Percentiles rank a stretch among this genome's conserved stretches.
Evolutionary conservation across 2,888 invertebrate genomes (phyloP).

Genomic region (Chloromyia formosa): DNA sequence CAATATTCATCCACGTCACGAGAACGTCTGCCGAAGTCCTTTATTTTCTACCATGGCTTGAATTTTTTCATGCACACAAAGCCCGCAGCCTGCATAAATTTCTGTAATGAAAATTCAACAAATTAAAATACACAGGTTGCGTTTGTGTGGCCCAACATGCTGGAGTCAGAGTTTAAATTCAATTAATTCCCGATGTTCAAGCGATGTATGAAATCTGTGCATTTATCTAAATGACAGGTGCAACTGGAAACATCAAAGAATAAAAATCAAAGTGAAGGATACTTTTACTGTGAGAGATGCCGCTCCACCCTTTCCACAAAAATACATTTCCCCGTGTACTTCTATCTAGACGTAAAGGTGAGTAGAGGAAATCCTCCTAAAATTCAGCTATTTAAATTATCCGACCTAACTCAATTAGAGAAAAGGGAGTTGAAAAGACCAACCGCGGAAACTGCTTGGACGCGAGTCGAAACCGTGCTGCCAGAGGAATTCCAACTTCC

Average conservation of each 20-base stretch:
- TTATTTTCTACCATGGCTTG: background rate
- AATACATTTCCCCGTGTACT: background rate
- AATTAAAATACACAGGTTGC: slow-evolving; percentile 18
- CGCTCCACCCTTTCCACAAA: too few species aligned
- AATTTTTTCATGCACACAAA: background rate
- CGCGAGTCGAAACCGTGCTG: background rate
- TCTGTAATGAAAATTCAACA: slow-evolving; percentile 33
- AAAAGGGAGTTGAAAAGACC: background rate
- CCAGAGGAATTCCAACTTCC: background rate
- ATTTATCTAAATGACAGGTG: background rate
- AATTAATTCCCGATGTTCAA: background rate
- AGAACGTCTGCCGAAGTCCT: background rate
- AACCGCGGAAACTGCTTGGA: background rate
- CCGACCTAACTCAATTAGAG: background rate
- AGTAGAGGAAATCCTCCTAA: background rate
- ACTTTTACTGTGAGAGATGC: too few species aligned
- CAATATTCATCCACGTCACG: background rate
- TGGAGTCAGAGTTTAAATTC: background rate
- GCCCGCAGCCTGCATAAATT: slow-evolving; percentile 17
- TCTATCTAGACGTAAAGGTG: background rate
- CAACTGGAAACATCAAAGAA: slow-evolving; percentile 4
- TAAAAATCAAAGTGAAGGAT: background rate
- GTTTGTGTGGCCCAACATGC: background rate
- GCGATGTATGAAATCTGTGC: background rate
- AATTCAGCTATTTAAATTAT: slow-evolving; percentile 1